Evolutionary conservation across 2,888 invertebrate genomes (phyloP).

Genomic region (Quadriops clusia): DNA sequence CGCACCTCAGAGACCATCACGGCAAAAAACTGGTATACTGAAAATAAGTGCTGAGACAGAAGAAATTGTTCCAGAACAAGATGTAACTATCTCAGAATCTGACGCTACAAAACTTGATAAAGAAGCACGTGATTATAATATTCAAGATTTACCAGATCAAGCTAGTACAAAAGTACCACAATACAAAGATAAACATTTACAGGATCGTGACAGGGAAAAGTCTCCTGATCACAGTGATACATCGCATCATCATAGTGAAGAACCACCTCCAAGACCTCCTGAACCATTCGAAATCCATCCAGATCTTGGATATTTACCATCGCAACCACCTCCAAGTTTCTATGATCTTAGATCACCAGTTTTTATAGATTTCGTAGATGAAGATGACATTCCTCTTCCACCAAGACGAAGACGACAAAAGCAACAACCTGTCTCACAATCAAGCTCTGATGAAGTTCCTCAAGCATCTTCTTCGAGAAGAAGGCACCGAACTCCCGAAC

Average conservation of each 20-base stretch:
- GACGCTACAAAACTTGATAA: too few relatives aligned
- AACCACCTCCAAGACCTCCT: constrained; percentile 27
- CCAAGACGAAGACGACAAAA: constrained; percentile 41
- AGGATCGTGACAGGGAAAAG: constrained; percentile 16
- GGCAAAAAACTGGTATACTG: too few relatives aligned
- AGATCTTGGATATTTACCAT: constrained; percentile 26
- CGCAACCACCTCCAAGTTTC: constrained; percentile 35
- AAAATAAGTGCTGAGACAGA: too few relatives aligned
- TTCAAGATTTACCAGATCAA: too few relatives aligned
- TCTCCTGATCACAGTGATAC: constrained; percentile 27
- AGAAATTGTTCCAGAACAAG: too few relatives aligned
- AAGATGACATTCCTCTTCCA: constrained; percentile 34
- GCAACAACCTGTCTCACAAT: constrained; percentile 28
- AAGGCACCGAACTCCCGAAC: constrained; percentile 41
- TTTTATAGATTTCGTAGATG: constrained; percentile 27
- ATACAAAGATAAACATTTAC: neutral
- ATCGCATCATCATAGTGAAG: too few relatives aligned
- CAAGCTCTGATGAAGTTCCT: constrained; percentile 25
- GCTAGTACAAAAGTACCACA: too few relatives aligned
- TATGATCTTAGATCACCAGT: constrained; percentile 31
- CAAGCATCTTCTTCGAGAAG: constrained; percentile 18
- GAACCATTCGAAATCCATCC: constrained; percentile 28
- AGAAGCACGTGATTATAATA: too few relatives aligned
- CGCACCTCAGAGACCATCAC: too few relatives aligned
- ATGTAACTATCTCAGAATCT: too few relatives aligned